Base-by-base conservation (phyloP, 2,113 vertebrate genomes). In the Myotis yumanensis region DNA sequence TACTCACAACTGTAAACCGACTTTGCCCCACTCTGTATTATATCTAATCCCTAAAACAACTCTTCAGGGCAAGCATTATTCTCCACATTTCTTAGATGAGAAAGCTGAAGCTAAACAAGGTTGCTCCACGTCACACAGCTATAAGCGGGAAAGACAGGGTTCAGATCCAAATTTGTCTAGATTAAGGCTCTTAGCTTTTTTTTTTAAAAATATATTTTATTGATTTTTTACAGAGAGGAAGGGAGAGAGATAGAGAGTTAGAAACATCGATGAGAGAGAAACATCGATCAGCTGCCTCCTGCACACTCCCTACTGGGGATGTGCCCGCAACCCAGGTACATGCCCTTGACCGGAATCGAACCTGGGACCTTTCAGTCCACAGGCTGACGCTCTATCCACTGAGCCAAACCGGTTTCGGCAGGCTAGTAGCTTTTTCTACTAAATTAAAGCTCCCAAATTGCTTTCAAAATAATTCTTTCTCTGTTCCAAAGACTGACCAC, bases 101-200 rank as follows among this genome's bases (percentile, higher is more conserved):
- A 81, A 88, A 95, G 64, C 15, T 30, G 64, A 83, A 48, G 83
- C 4, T 46, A 68, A 86, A 80, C 22, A 54, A 14, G 8, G 7
- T 25, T 85, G 76, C 20, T 81, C n/a, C 84, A 95, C 22, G 28
- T 69, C 83, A 89, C 64, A 71, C 0, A 71, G 22, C 57, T 91
- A 0, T 68, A 52, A 57, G 11, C 8, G 4, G 46, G 66, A 95
- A 48, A 91, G n/a, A 80, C 2, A 64, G 46, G 46, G 83, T 71
- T 95, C 20, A 77, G 73, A 93, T 10, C 7, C 32, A 90, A 84
- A 54, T 89, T 52, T 77, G 68, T 84, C 80, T 92, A 52, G 25
- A 77, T 92, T 76, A 96, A 92, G 86, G 51, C 32, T 77, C 77
- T 57, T 28, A 77, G 30, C 17, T 86, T 69, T 95, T 57, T 16